Evolutionary conservation across 2,888 invertebrate genomes (phyloP).

Genomic region (Temnothorax rugatulus): DNA sequence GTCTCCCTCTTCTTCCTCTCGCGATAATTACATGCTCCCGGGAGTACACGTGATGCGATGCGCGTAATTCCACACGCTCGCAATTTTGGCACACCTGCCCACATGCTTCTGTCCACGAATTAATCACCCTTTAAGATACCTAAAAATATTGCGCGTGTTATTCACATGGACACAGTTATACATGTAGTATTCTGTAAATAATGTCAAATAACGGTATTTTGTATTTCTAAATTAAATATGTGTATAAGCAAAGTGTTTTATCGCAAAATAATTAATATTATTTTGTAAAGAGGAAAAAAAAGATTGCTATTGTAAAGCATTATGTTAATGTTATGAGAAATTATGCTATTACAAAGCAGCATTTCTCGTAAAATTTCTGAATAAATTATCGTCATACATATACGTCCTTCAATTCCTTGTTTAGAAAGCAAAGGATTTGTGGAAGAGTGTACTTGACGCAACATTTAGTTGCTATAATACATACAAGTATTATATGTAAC

Average conservation of each 20-base stretch:
- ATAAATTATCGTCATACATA: not conserved
- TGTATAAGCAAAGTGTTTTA: not conserved
- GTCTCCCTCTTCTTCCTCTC: not conserved
- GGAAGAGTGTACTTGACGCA: not conserved
- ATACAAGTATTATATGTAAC: too few relatives aligned
- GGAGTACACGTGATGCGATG: constrained; percentile 19
- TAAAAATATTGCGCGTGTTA: constrained; percentile 9
- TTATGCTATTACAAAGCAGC: too few relatives aligned
- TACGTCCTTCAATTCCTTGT: not conserved
- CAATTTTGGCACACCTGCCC: constrained; percentile 63
- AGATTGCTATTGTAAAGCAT: not conserved
- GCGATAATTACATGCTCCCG: constrained; percentile 55
- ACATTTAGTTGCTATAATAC: not conserved
- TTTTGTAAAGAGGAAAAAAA: not conserved
- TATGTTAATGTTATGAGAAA: not conserved
- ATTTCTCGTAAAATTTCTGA: not conserved
- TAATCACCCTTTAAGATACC: constrained; percentile 30
- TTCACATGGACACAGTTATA: constrained; percentile 1
- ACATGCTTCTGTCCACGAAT: constrained; percentile 38
- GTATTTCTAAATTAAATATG: not conserved
- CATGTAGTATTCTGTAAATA: not conserved
- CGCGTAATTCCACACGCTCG: constrained; percentile 39
- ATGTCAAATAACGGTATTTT: not conserved
- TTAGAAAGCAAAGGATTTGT: not conserved
- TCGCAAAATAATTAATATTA: not conserved